Percentiles rank a stretch among this genome's conserved stretches.
Conservation (phyloP, 2,888 invertebrate species). For the Polyommatus iphigenia region DNA sequence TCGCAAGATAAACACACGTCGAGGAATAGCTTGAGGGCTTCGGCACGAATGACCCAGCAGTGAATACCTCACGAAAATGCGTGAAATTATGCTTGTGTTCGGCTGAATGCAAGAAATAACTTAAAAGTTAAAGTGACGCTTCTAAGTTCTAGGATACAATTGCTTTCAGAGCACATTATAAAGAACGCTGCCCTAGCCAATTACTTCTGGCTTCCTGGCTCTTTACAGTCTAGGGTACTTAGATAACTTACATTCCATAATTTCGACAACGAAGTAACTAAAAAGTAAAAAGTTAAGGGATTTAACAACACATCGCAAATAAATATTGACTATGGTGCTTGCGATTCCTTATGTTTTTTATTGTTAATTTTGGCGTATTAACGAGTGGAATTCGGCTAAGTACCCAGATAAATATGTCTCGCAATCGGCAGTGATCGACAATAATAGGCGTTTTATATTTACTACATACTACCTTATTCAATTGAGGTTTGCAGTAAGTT, state of each 20-base stretch:
- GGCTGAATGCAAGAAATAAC: neutral
- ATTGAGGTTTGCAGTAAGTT: neutral
- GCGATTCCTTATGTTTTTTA: no score
- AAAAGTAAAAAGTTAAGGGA: no score
- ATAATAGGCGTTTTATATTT: neutral
- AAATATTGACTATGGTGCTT: no score
- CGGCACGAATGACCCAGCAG: neutral
- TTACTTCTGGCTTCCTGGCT: neutral
- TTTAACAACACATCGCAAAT: no score
- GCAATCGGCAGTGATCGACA: neutral
- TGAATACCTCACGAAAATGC: neutral
- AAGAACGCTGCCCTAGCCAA: neutral
- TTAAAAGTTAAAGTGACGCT: neutral
- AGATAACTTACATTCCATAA: no score
- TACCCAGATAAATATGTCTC: neutral
- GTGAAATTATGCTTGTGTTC: neutral
- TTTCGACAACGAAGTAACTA: no score
- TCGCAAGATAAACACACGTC: neutral
- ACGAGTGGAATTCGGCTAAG: no score
- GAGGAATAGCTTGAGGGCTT: slow-evolving; percentile 6
- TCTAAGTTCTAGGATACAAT: no score
- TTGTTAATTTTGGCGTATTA: no score
- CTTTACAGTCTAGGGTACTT: neutral
- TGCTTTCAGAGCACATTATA: neutral
- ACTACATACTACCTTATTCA: neutral